Base-by-base conservation (phyloP, 92 coral and sea anemone genomes). In the Siderastrea siderea region DNA sequence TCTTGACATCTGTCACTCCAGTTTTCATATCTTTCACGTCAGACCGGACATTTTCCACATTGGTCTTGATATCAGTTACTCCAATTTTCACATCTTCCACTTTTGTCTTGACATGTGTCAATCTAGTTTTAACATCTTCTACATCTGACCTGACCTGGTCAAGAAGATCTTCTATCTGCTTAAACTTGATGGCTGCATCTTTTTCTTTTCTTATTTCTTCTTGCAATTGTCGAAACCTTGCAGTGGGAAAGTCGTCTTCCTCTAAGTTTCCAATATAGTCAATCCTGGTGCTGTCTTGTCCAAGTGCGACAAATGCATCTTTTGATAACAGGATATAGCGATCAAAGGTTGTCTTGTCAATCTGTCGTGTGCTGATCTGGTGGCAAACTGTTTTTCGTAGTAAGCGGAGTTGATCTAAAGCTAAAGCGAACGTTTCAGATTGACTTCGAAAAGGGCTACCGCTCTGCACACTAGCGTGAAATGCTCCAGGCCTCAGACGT, bases 391-490 rank as follows among this genome's bases (percentile, higher is more conserved):
- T 16, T 63, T 90, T 90, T 48, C 93, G 43, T n/a, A 90, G 85
- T 4, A 69, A 45, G 45, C 93, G 90, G 2, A 90, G 82, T 68
- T 90, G 93, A 66, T 90, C 90, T 70, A 90, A n/a, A 13, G 90
- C 82, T 14, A 90, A 74, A 2, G 83, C 83, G 47, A 54, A 69
- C 46, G 90, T 84, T 61, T 90, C 93, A 12, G 81, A 74, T 6
- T 47, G 13, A 54, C 61, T 49, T 43, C 79, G 83, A 26, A 74
- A 71, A 13, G 63, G 48, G 50, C 93, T 86, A 14, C 73, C 52
- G 5, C 45, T 68, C 19, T 5, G 3, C 13, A 90, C 77, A 52
- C 87, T 4, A 3, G 67, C 0, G 51, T 92, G 95, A 60, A 92
- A 92, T 38, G 88, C 15, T 4, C 88, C 92, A 3, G 75, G 38